These are phyloP conservation scores for Xenopus borealis DNA, from an alignment of 2,113 vertebrate species.

Conservation along the genomic window DNA sequence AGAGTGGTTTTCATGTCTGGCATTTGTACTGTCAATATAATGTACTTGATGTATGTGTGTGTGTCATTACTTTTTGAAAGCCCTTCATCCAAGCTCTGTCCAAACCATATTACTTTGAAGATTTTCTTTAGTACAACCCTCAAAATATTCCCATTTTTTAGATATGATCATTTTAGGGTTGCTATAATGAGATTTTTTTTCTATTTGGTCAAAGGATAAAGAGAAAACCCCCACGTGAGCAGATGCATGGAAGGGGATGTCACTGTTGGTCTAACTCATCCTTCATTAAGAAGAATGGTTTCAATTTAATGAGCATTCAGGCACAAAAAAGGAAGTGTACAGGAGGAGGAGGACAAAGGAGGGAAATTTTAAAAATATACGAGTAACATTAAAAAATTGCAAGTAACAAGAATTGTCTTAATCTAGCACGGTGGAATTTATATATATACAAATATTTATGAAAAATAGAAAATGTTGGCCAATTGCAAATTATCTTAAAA, in stretches of 20 bases:
- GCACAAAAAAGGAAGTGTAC: no score
- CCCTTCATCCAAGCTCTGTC: conserved; percentile 20
- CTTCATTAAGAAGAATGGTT: no score
- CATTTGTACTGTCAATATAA: conserved; percentile 38
- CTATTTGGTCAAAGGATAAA: conserved; percentile 18
- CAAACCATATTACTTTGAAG: conserved; percentile 27
- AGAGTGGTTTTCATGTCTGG: conserved; percentile 33
- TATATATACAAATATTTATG: no score
- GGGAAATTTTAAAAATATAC: no score
- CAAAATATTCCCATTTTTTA: conserved; percentile 20
- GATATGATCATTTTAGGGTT: conserved; percentile 33
- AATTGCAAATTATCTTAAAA: no score
- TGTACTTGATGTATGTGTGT: conserved; percentile 29
- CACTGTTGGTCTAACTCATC: background rate
- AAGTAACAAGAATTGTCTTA: no score
- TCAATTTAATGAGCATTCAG: no score
- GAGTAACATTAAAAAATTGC: no score
- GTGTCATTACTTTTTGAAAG: conserved; percentile 22
- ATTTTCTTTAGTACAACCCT: conserved; percentile 8
- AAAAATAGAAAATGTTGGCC: no score
- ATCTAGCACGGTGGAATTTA: no score
- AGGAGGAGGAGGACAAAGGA: no score
- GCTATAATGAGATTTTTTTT: conserved; percentile 17
- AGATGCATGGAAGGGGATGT: background rate
- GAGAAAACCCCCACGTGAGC: conserved; percentile 21